Evolutionary conservation across 2,113 vertebrate genomes (phyloP), one percentile per base, ranked within the genome.

Genomic region (Piaya cayana): DNA sequence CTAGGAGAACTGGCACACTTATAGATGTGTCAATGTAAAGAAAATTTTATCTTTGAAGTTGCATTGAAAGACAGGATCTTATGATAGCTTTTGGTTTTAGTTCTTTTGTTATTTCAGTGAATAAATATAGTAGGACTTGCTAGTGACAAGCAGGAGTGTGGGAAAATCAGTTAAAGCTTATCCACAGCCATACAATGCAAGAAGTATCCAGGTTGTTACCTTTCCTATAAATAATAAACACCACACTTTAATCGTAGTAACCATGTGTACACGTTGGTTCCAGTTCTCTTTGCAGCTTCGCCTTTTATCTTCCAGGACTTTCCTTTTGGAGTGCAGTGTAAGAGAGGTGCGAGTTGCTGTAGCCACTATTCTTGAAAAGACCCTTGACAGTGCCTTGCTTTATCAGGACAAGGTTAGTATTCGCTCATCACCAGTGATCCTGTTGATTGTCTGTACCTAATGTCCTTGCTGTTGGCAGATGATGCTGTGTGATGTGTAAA

Each of bases 351-450:
- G 99, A 81, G 97, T 98, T 72, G 99, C 99, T 69, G 99, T 99
- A 60, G 99, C 99, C 37, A 99, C 99, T n/a, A 97, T 99, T 96
- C 98, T 99, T 52, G 99, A 99, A 96, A 99, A 99, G 98, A 99
- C 99, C 27, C 97, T 99, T 25, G 99, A 99, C 98, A 99, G 98
- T 92, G 99, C 99, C 70, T 98, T 99, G 93, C 98, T 98, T 91
- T 99, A 99, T 93, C 98, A 98, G 95, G 99, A 99, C 90, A 98
- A 99, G 98, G 98, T 98, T 78, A 89, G 98, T 96, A 88, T 86
- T 56, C 1, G 82, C 56, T 80, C 59, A 25, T 34, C 76, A 22
- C n/a, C 56, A 17, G 1, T 12, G 21, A 5, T 50, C 32, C 43
- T 30, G 12, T 39, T 42, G 78, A 18, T 37, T 76, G 32, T 13